phyloP scores from a whole-genome alignment of 2,888 invertebrate species.

The Brachyptera putata region DNA sequence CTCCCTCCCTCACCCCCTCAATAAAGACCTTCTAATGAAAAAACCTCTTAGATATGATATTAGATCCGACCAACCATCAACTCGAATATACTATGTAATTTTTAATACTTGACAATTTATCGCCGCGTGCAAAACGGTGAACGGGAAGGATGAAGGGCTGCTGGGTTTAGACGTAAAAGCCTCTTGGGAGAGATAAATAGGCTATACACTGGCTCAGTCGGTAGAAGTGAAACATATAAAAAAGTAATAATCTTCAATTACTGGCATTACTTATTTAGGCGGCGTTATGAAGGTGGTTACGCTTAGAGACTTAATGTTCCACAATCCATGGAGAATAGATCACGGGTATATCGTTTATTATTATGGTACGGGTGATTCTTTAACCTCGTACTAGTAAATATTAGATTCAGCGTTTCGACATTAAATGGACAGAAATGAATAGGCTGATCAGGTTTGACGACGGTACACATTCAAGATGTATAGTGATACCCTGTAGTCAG shows the following conservation, averaged over 20 bases:
- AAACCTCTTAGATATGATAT: conserved; percentile 2
- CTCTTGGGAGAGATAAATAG: neutral
- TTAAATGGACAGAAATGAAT: no score
- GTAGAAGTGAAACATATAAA: neutral
- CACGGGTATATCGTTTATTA: no score
- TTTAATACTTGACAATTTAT: conserved; percentile 20
- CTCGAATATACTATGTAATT: conserved; percentile 18
- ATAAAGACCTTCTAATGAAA: neutral
- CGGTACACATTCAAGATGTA: no score
- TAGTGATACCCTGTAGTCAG: no score
- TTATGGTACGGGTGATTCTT: no score
- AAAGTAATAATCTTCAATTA: conserved; percentile 20
- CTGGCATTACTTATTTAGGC: conserved; percentile 14
- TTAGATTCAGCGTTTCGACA: no score
- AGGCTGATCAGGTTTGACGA: no score
- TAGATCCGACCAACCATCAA: neutral
- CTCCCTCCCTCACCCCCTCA: neutral
- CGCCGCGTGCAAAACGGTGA: neutral
- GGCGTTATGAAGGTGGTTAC: no score
- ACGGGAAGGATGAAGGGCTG: neutral
- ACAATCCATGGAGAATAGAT: no score
- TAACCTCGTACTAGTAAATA: no score
- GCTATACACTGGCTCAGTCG: conserved; percentile 3
- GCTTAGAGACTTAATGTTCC: no score
- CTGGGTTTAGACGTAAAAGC: neutral